Base-by-base conservation (phyloP, 2,888 invertebrate species). In the Chalcosyrphus nemorum region DNA sequence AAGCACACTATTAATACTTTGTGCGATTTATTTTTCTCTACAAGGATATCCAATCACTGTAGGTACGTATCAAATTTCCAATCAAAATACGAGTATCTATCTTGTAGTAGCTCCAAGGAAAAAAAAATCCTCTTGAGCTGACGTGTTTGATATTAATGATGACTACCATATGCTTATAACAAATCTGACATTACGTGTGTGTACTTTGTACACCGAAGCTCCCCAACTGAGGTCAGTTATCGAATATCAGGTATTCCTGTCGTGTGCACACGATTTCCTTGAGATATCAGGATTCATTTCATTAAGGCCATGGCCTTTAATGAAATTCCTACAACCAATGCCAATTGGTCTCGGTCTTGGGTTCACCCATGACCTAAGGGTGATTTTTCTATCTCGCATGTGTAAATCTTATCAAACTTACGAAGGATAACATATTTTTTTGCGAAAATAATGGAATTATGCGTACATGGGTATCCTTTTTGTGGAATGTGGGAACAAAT, bases 211-310 rank as follows among this genome's bases (percentile, higher is more conserved):
- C 13, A 29, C 41, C 41, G 41, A 45, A 52, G 19, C 17, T 29
- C 11, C 54, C 13, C n/a, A n/a, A n/a, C 19, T 11, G 29, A 52
- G 72, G 72, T 72, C 59, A 72, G 38, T 52, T 35, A 72, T 72
- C 41, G 61, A 59, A 32, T 61, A 72, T 72, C 72, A 72, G 72
- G 59, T 72, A 72, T 61, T 47, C 59, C 50, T 43, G 41, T 72
- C 52, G 50, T 61, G 72, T 61, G 19, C 13, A 21, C 29, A 47
- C 13, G 15, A 35, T 38, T 24, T 21, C 45, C 38, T 11, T 17
- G 15, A 50, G 27, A 19, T 71, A 47, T 45, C 52, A 21, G 35
- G 35, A 59, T 47, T 59, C 59, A 59, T 59, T 71, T 50, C 59
- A 59, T 47, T 63, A 63, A 21, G 45, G 13, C 9, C 19, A 15